phyloP scores from a whole-genome alignment of 1,140 invertebrate species.

The Hermetia illucens region DNA sequence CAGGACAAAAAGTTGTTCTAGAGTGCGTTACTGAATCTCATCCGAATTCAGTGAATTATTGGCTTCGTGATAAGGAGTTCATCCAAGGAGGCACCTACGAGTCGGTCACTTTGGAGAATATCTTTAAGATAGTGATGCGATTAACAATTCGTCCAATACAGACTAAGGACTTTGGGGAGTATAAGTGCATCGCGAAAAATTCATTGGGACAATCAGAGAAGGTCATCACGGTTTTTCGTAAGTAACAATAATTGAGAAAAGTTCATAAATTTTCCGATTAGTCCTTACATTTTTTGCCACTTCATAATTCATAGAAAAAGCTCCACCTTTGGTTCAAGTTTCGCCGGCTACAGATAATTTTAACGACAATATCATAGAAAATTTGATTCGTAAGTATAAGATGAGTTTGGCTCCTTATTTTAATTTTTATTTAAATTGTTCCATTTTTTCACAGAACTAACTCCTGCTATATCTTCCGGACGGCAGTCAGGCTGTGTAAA shows the following conservation, averaged over 20 bases:
- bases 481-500: too few species aligned
- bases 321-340: too few species aligned
- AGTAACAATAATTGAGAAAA: constrained; percentile 9
- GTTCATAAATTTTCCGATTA: not conserved
- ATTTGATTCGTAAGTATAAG: too few species aligned
- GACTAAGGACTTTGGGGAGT: constrained; percentile 40
- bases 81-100: constrained; percentile 39
- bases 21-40: constrained; percentile 41
- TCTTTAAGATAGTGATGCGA: constrained; percentile 42
- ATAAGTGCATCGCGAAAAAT: constrained; percentile 44
- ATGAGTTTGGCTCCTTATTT: too few species aligned
- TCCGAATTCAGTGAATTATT: constrained; percentile 41
- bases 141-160: constrained; percentile 37
- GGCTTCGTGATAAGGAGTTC: constrained; percentile 31
- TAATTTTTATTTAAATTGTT: too few species aligned
- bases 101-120: constrained; percentile 36
- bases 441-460: too few species aligned
- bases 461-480: too few species aligned
- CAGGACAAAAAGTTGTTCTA: constrained; percentile 39
- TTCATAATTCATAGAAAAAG: too few species aligned
- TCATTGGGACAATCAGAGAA: constrained; percentile 40
- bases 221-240: constrained; percentile 40
- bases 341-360: too few species aligned
- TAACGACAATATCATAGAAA: too few species aligned
- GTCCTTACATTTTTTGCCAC: too few species aligned